Base-by-base conservation (phyloP, 2,113 vertebrate species). In the Triplophysa tibetana region DNA sequence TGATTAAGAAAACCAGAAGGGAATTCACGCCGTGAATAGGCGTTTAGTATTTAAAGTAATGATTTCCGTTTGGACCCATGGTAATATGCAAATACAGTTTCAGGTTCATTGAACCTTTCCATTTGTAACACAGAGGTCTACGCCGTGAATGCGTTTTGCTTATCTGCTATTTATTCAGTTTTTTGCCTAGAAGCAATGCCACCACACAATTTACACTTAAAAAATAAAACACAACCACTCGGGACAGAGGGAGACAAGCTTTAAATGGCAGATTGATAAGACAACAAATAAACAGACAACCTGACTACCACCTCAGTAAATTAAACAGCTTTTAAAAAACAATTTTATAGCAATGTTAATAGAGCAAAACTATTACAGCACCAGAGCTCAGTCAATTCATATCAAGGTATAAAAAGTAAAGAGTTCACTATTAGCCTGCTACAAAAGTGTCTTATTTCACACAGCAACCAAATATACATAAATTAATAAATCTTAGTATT, bases 11-110 rank as follows among this genome's bases (percentile, higher is more conserved):
- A 76, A 72, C 58, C 67, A 50, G 61, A 45, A 65, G 60, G 64
- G 50, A 79, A 75, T 26, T 24, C 45, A 33, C 50, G 16, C 77
- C 38, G 60, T 33, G 65, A 69, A 58, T n/a, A 79, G 41, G 38
- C 70, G 41, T 77, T 54, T 77, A 78, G 73, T 78, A 75, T 75
- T 75, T 76, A 26, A 75, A 72, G 73, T 56, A 66, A 64, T 76
- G 10, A n/a, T 61, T 83, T 69, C 70, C 79, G 72, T 77, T 77
- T 74, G 43, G 68, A 78, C 54, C 78, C 56, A 48, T 68, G 66
- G 70, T 74, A 63, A 67, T 73, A 78, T 79, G 73, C 62, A 78
- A 83, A 86, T 72, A 72, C 76, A 43, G 38, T 81, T 81, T 76
- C 52, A 61, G 67, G 69, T 79, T 83, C 70, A 73, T 41, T 63